phyloP scores from a whole-genome alignment of 2,888 invertebrate genomes.

The Orthonevra nobilis region DNA sequence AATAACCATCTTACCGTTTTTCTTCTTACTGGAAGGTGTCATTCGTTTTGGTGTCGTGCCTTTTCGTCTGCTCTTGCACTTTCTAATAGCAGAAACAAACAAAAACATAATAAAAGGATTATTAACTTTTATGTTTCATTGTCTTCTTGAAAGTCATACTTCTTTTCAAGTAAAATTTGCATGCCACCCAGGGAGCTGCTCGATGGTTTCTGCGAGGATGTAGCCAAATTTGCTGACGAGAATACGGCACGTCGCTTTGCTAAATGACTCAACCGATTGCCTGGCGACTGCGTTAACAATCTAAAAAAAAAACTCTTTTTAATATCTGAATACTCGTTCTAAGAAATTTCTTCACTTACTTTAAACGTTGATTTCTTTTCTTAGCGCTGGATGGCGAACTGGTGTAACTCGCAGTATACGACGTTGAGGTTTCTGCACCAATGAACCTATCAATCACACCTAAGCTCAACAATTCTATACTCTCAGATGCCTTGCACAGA shows the following conservation, averaged over 20 bases:
- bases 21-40: slow-evolving; percentile 82
- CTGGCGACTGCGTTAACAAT: slow-evolving; percentile 84
- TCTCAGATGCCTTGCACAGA: slow-evolving; percentile 85
- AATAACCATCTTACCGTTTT: slow-evolving; percentile 74
- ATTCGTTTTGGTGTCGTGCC: slow-evolving; percentile 80
- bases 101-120: slow-evolving; percentile 14
- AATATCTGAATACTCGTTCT: too few relatives aligned
- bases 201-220: slow-evolving; percentile 77
- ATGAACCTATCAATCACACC: slow-evolving; percentile 87
- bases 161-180: slow-evolving; percentile 77
- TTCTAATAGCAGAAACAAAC: too few relatives aligned
- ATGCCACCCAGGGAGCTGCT: slow-evolving; percentile 74
- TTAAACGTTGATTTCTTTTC: slow-evolving; percentile 83
- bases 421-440: slow-evolving; percentile 87
- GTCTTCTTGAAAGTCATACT: slow-evolving; percentile 74
- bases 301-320: too few relatives aligned
- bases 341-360: too few relatives aligned
- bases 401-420: slow-evolving; percentile 81
- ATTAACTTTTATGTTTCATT: too few relatives aligned
- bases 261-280: slow-evolving; percentile 88
- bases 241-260: slow-evolving; percentile 88
- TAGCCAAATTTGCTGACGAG: slow-evolving; percentile 85
- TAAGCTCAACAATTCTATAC: slow-evolving; percentile 84
- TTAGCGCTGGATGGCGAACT: slow-evolving; percentile 83
- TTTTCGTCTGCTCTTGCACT: slow-evolving; percentile 75